phyloP scores from a whole-genome alignment of 1,140 invertebrate genomes.

The Akabosia matsudoensis region DNA sequence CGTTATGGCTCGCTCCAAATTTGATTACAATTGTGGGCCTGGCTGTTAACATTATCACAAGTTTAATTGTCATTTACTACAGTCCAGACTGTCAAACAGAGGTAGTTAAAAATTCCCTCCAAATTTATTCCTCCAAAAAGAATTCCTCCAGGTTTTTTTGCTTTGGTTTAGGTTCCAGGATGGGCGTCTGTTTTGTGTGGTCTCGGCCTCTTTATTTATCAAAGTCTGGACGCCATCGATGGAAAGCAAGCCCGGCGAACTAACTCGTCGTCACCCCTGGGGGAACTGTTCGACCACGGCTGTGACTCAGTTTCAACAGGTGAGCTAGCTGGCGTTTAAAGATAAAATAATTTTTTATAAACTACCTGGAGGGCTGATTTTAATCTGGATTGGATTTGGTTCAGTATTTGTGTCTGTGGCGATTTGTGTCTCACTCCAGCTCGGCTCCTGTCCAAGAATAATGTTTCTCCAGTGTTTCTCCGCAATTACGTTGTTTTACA shows the following conservation, averaged over 20 bases:
- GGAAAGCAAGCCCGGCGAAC: constrained; percentile 99
- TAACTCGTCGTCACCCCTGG: constrained; percentile 83
- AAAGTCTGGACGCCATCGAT: constrained; percentile 97
- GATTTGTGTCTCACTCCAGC: constrained; percentile 82
- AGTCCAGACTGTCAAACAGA: constrained; percentile 69
- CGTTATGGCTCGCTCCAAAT: constrained; percentile 95
- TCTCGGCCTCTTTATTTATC: constrained; percentile 93
- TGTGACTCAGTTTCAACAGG: constrained; percentile 93
- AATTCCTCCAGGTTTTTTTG: too few species aligned
- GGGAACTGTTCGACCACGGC: constrained; percentile 99
- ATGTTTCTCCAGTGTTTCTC: constrained; percentile 93
- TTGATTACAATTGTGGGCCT: constrained; percentile 92
- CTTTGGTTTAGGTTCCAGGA: constrained; percentile 82
- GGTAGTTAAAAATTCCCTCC: constrained; percentile 57
- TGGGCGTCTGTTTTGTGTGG: constrained; percentile 91
- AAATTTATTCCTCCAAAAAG: too few species aligned
- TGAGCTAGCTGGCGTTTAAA: constrained; percentile 50
- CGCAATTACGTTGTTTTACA: constrained; percentile 93
- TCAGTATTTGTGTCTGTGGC: constrained; percentile 93
- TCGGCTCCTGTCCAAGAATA: constrained; percentile 86
- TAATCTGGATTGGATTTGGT: too few species aligned
- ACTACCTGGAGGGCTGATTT: too few species aligned
- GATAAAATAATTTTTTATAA: not conserved
- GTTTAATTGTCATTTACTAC: constrained; percentile 84
- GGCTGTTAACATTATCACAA: constrained; percentile 87